Evolutionary conservation across 2,797 vertebrate genomes (phyloP).

Genomic region (Notoglanidium macrostoma): DNA sequence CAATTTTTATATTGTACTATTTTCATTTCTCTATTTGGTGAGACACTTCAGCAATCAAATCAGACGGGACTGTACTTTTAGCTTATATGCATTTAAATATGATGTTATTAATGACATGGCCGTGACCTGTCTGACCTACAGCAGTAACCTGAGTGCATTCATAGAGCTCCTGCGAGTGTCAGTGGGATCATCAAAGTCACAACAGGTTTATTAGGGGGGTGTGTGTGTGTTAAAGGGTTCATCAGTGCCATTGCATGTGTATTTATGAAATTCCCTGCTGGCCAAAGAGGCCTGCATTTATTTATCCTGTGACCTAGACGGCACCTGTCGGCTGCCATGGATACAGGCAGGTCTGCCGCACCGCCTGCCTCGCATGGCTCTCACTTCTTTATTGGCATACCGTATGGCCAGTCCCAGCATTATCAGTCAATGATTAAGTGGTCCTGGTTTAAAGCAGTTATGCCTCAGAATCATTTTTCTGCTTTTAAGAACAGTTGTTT

Average conservation of each 20-base stretch:
- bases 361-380: constrained; percentile 59
- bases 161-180: constrained; percentile 22
- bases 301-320: constrained; percentile 81
- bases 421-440: constrained; percentile 35
- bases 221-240: constrained; percentile 31
- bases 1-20: background rate
- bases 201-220: constrained; percentile 36
- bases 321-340: constrained; percentile 82
- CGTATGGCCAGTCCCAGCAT: constrained; percentile 18
- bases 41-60: background rate
- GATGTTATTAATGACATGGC: constrained; percentile 17
- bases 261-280: constrained; percentile 65
- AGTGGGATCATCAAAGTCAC: constrained; percentile 23
- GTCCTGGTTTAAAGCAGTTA: constrained; percentile 3
- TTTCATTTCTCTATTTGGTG: background rate
- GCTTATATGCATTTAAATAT: background rate
- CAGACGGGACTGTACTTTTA: background rate
- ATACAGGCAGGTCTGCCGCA: constrained; percentile 71
- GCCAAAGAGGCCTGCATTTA: constrained; percentile 55
- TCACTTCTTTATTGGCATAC: constrained; percentile 39
- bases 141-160: constrained; percentile 11
- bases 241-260: constrained; percentile 57
- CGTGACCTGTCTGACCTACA: background rate
- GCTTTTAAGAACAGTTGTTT: background rate
- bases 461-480: background rate